Conservation (phyloP, 2,888 invertebrate species). For the Timandra comae region DNA sequence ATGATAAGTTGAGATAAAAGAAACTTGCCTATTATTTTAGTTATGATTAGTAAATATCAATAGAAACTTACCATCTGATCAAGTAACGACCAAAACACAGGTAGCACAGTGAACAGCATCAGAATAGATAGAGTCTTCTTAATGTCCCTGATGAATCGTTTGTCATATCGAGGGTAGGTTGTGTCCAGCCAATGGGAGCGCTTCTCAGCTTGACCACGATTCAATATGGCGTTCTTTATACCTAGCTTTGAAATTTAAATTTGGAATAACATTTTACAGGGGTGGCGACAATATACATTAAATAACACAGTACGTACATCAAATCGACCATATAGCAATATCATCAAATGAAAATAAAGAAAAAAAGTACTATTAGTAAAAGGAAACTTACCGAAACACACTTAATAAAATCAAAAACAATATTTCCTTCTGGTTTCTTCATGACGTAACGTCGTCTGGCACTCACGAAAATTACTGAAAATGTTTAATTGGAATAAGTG, state of each 20-base stretch:
- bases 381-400: constrained; percentile 82
- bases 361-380: no score
- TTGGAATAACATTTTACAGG: no score
- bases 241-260: constrained; percentile 77
- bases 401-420: constrained; percentile 79
- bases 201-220: constrained; percentile 47
- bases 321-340: no score
- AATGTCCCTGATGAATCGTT: constrained; percentile 83
- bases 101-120: constrained; percentile 88
- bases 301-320: no score
- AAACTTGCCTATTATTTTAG: no score
- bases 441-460: constrained; percentile 81
- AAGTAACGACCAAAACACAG: constrained; percentile 95
- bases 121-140: constrained; percentile 86
- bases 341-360: no score
- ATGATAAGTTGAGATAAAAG: no score
- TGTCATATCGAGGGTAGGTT: constrained; percentile 84
- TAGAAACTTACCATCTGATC: constrained; percentile 87
- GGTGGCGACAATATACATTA: no score
- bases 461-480: constrained; percentile 81
- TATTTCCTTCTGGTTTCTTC: constrained; percentile 81
- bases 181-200: constrained; percentile 92
- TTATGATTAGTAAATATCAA: no score
- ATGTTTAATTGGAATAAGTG: no score
- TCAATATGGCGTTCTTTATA: constrained; percentile 43